Evolutionary conservation across 2,888 invertebrate genomes (phyloP).

Genomic region (Acronicta psi): DNA sequence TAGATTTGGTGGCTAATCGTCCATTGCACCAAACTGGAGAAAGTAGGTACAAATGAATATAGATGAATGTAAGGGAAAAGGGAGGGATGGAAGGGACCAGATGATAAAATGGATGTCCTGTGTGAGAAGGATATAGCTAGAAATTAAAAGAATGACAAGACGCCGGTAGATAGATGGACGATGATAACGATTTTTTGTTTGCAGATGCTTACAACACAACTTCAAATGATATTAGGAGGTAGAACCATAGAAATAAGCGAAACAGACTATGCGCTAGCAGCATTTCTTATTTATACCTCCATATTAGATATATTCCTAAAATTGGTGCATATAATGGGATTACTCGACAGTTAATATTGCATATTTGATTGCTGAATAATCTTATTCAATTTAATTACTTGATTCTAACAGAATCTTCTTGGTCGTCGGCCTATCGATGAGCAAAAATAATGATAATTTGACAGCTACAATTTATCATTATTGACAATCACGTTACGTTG

Average conservation of each 20-base stretch:
- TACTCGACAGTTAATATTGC: background rate
- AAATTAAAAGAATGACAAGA: too few species aligned
- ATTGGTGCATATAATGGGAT: slow-evolving; percentile 27
- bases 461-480: background rate
- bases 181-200: slow-evolving; percentile 21
- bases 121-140: too few species aligned
- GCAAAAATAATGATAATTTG: background rate
- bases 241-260: slow-evolving; percentile 48
- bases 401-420: slow-evolving; percentile 1
- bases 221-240: slow-evolving; percentile 61
- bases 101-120: too few species aligned
- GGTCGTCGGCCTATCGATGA: background rate
- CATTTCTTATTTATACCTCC: slow-evolving; percentile 57
- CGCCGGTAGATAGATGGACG: too few species aligned
- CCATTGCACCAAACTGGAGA: too few species aligned
- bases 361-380: too few species aligned
- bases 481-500: background rate
- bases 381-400: background rate
- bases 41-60: too few species aligned
- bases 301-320: slow-evolving; percentile 51
- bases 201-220: slow-evolving; percentile 58
- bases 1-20: too few species aligned
- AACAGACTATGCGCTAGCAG: slow-evolving; percentile 55
- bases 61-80: too few species aligned
- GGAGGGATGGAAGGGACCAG: too few species aligned